A percentile compares a stretch with the other conserved stretches of the same genome.
phyloP scores from a whole-genome alignment of 1,140 invertebrate species.

The Leucophenga varia region DNA sequence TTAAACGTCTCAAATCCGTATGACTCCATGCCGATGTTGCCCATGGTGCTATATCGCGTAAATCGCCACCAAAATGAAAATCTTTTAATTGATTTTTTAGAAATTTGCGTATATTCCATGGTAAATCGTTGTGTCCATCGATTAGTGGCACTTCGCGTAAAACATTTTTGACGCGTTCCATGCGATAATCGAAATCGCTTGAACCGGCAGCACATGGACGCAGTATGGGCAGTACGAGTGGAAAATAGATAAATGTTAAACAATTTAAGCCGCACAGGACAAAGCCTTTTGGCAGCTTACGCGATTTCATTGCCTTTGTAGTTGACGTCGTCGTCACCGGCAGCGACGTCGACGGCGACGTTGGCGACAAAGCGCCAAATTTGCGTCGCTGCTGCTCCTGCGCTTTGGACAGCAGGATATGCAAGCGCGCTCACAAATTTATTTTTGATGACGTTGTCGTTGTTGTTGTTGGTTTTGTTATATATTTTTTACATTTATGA shows the following conservation, averaged over 20 bases:
- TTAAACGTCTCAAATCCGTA: conserved; percentile 72
- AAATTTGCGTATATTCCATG: conserved; percentile 81
- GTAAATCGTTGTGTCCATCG: conserved; percentile 79
- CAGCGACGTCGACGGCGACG: no score
- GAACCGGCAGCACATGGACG: conserved; percentile 38
- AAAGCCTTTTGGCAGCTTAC: conserved; percentile 52
- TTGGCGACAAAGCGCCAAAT: no score
- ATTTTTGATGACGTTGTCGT: background rate
- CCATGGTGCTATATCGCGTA: conserved; percentile 71
- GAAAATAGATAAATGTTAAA: conserved; percentile 49
- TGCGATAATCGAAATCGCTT: conserved; percentile 55
- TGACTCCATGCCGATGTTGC: conserved; percentile 77
- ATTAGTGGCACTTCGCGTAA: conserved; percentile 62
- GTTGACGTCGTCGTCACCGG: no score
- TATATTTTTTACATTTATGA: no score
- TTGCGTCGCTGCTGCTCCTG: no score
- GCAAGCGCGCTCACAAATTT: background rate
- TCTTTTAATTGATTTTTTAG: conserved; percentile 74
- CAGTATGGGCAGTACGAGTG: conserved; percentile 44
- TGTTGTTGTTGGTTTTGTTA: no score
- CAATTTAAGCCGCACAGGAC: conserved; percentile 53
- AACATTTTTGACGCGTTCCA: conserved; percentile 60
- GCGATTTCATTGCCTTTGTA: conserved; percentile 53
- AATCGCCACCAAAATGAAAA: conserved; percentile 70
- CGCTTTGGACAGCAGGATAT: no score